Percentiles rank a stretch among this genome's conserved stretches.
Conservation (phyloP, 92 coral and sea anemone genomes). For the Phymanthus crucifer region DNA sequence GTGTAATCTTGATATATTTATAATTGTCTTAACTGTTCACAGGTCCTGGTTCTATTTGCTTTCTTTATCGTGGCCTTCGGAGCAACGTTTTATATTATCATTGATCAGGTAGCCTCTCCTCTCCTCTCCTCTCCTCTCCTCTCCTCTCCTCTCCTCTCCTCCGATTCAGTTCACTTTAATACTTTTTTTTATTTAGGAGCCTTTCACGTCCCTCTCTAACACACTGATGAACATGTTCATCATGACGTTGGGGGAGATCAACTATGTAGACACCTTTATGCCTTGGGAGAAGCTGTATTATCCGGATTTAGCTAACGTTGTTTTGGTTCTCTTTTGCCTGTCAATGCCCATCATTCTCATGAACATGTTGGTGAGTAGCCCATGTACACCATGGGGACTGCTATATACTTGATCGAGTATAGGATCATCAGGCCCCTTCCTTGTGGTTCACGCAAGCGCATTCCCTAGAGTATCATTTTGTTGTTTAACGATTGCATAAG, state of each 20-base stretch:
- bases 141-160: too few relatives aligned
- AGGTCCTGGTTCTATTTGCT: constrained; percentile 61
- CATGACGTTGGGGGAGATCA: constrained; percentile 47
- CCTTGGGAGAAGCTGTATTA: constrained; percentile 33
- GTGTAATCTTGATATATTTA: too few relatives aligned
- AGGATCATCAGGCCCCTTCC: too few relatives aligned
- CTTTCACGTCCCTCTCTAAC: constrained; percentile 23
- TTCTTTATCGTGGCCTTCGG: constrained; percentile 64
- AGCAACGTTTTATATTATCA: constrained; percentile 52
- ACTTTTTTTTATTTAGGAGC: constrained; percentile 7
- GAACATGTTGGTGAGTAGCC: constrained; percentile 50
- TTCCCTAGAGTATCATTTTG: neutral
- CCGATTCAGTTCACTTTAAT: neutral
- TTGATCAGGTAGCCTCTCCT: constrained; percentile 29
- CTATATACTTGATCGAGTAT: too few relatives aligned
- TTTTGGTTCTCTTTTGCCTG: constrained; percentile 37
- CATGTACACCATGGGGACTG: too few relatives aligned
- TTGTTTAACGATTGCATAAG: too few relatives aligned
- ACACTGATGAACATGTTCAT: constrained; percentile 39
- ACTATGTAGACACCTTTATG: constrained; percentile 38
- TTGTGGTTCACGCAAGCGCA: neutral
- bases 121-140: too few relatives aligned
- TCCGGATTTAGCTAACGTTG: constrained; percentile 9
- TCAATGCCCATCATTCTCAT: constrained; percentile 47
- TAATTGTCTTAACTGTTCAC: neutral